Base-by-base conservation (phyloP, 2,888 invertebrate genomes). In the Dastarcus helophoroides region DNA sequence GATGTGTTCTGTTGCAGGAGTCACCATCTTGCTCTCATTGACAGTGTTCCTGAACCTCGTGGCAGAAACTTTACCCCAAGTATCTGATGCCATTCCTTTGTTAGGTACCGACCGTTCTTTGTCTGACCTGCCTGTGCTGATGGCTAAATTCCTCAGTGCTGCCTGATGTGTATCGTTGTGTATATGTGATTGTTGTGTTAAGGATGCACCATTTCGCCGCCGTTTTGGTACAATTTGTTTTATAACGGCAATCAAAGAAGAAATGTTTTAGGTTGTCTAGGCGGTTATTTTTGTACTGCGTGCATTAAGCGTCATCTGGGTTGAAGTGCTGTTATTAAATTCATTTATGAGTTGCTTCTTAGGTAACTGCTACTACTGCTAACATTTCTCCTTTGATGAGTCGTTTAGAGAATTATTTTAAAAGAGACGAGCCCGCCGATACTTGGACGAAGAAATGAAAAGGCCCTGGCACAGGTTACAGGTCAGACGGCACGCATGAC, bases 11-110 rank as follows among this genome's bases (percentile, higher is more conserved):
- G 73, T 84, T 84, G 68, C 85, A 93, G 93, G 93, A 76, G 91
- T 94, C 73, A 93, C 93, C 73, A 93, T 94, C 73, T 85, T 94
- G 71, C 89, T 97, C 67, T 95, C 95, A 69, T 84, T 97, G 77
- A 95, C 94, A 75, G 94, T 97, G 76, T 97, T 97, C 79, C 86
- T 95, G 76, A 90, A 95, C 76, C 84, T 95, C 76, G 94, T 97
- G 69, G 93, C 94, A 56, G 94, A 95, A 80, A 93, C 94, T 71
- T 88, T 95, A 83, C 95, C 95, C 69, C 93, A 90, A 77, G 95
- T 95, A 69, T 95, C 95, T 70, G 95, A 95, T 73, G 94, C 95
- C 69, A 93, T 97, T 73, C 95, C 97, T 71, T 76, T 97, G 76
- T 93, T 97, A 84, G 95, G 95, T 90, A 85, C 61, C 60, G 59